Evolutionary conservation across 64 coral and sea anemone genomes (phyloP), one percentile per base, ranked within the genome.

Genomic region (Porites lutea): DNA sequence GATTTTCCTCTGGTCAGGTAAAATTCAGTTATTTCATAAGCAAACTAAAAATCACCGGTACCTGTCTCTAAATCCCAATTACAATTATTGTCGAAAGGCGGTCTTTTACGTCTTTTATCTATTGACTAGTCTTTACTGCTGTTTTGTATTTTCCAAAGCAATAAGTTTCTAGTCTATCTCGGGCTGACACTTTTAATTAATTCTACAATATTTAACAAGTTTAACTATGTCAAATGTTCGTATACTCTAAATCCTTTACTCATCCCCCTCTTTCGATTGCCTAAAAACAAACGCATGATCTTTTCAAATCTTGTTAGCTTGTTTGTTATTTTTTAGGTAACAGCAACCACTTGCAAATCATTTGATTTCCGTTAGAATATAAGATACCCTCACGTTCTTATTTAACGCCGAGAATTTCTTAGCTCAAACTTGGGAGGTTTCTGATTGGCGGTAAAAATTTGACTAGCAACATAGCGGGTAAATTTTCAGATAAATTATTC

Each of bases 401-500:
- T 69, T 84, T 0, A 67, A 61, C 49, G 53, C 62, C 81, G 69
- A 49, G 81, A 68, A 68, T 68, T 65, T 48, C 48, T 69, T 68
- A 52, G 15, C 13, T 47, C 62, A 68, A 7, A 68, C 45, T 50
- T 5, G 3, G 13, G 45, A 68, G 59, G 16, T 16, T 51, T 84
- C 45, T 48, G 61, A 84, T 84, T 84, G 81, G 81, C 52, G 48
- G 43, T 19, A 47, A 52, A 43, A 4, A 21, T 57, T 57, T 7
- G 27, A n/a, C 45, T 52, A 52, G 46, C 79, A 65, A 83, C 79
- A 83, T 65, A 83, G 46, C 81, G 62, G 81, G 81, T 84, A 84
- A 84, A 84, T 84, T 52, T 60, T 14, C 4, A 18, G 60, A n/a
- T 84, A 51, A 84, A 68, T 84, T 68, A 84, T 84, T 84, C 45